Evolutionary conservation across 1,140 invertebrate genomes (phyloP).

Genomic region (Heterodera schachtii): DNA sequence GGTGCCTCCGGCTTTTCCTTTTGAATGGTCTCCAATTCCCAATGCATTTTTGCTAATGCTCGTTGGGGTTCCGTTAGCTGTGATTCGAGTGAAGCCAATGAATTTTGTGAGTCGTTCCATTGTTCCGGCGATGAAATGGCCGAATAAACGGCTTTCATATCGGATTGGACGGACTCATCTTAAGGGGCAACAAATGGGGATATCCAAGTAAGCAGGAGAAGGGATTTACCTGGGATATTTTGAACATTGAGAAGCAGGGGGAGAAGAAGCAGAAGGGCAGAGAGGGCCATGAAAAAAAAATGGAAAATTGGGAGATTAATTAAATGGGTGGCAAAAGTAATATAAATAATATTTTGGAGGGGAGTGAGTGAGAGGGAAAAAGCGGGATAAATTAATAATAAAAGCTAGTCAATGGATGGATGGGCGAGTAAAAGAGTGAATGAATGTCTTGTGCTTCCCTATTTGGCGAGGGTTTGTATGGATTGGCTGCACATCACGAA

Average conservation of each 20-base stretch:
- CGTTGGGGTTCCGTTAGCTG: constrained; percentile 16
- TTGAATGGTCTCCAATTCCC: constrained; percentile 24
- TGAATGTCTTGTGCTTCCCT: no score
- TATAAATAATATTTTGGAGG: background rate
- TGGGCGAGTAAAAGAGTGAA: no score
- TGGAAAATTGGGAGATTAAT: background rate
- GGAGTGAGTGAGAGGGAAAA: background rate
- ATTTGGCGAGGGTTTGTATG: no score
- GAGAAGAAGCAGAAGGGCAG: background rate
- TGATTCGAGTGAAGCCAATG: constrained; percentile 1
- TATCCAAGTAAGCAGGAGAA: background rate
- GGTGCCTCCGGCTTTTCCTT: constrained; percentile 17
- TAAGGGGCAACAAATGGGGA: background rate
- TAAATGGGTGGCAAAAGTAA: background rate
- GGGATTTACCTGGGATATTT: background rate
- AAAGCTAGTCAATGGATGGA: no score
- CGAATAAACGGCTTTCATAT: constrained; percentile 21
- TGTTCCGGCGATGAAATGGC: constrained; percentile 4
- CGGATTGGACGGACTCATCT: constrained; percentile 16
- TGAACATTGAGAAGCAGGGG: constrained; percentile 5
- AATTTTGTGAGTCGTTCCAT: constrained; percentile 4
- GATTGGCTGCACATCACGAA: no score
- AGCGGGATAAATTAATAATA: no score
- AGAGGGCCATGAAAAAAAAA: constrained; percentile 1
- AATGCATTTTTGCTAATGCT: constrained; percentile 22